Conservation (phyloP, 1,140 invertebrate genomes). For the Pachypeltis micranthus region DNA sequence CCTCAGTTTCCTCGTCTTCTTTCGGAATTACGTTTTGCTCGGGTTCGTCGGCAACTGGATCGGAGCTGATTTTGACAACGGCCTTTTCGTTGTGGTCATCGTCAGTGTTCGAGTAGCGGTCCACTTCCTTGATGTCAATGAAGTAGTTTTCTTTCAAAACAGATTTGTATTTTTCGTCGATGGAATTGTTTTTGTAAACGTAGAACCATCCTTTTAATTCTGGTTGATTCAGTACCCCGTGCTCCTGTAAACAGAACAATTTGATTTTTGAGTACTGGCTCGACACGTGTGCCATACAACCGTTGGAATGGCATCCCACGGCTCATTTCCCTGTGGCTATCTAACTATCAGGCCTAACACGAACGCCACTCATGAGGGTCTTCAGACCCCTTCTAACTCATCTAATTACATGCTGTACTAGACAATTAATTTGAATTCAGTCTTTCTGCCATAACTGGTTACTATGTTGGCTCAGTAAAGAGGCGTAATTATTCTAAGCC, state of each 20-base stretch:
- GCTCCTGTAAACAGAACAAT: slow-evolving; percentile 26
- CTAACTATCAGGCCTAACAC: too few relatives aligned
- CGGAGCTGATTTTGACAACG: neutral
- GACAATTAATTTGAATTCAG: too few relatives aligned
- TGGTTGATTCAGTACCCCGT: slow-evolving; percentile 36
- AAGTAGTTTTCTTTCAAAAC: slow-evolving; percentile 44
- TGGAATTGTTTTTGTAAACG: slow-evolving; percentile 48
- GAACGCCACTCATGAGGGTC: too few relatives aligned
- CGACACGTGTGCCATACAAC: too few relatives aligned
- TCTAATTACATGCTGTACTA: too few relatives aligned
- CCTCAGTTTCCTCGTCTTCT: slow-evolving; percentile 26
- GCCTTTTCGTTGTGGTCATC: slow-evolving; percentile 8
- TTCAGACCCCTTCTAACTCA: too few relatives aligned
- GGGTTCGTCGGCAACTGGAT: too few relatives aligned
- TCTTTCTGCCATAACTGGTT: too few relatives aligned
- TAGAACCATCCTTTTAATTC: slow-evolving; percentile 52
- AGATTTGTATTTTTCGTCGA: slow-evolving; percentile 44
- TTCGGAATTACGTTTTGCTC: slow-evolving; percentile 26
- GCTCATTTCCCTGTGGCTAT: too few relatives aligned
- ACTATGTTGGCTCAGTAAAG: too few relatives aligned
- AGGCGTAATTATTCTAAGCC: too few relatives aligned
- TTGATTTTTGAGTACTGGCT: slow-evolving; percentile 7
- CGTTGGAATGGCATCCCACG: too few relatives aligned
- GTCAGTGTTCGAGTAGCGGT: slow-evolving; percentile 11
- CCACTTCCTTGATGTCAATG: slow-evolving; percentile 38